Evolutionary conservation across 2,888 invertebrate species (phyloP).

Genomic region (Chrysodeixis includens): DNA sequence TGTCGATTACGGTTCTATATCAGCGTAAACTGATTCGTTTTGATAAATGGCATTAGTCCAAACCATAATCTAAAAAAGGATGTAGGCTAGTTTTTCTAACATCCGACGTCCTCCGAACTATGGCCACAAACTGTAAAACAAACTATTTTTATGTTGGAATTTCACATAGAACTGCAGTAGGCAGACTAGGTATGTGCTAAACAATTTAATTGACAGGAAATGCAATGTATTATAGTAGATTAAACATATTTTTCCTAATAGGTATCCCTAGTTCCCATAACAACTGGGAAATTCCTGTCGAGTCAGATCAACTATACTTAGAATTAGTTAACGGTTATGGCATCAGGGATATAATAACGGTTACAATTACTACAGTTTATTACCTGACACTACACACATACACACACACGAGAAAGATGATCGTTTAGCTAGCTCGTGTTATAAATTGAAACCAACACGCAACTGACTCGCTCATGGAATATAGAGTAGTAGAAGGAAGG

Average conservation of each 20-base stretch:
- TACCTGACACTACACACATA: neutral
- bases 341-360: neutral
- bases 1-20: too few species aligned
- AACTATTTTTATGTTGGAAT: neutral
- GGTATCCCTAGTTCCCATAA: neutral
- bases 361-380: neutral
- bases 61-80: too few species aligned
- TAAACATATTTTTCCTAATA: too few species aligned
- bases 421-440: neutral
- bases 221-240: neutral
- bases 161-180: too few species aligned
- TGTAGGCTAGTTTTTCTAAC: too few species aligned
- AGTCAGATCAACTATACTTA: neutral
- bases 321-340: neutral
- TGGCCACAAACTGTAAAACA: neutral
- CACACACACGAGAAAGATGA: slow-evolving; percentile 4
- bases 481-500: neutral
- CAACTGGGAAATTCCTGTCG: neutral
- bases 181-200: neutral
- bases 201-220: neutral
- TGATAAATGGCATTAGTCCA: too few species aligned
- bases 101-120: too few species aligned
- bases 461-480: neutral
- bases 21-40: too few species aligned
- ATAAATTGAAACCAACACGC: neutral